Percentiles rank a stretch among this genome's conserved stretches.
Evolutionary conservation across 1,140 invertebrate species (phyloP).

Genomic region (Saccostrea echinata): DNA sequence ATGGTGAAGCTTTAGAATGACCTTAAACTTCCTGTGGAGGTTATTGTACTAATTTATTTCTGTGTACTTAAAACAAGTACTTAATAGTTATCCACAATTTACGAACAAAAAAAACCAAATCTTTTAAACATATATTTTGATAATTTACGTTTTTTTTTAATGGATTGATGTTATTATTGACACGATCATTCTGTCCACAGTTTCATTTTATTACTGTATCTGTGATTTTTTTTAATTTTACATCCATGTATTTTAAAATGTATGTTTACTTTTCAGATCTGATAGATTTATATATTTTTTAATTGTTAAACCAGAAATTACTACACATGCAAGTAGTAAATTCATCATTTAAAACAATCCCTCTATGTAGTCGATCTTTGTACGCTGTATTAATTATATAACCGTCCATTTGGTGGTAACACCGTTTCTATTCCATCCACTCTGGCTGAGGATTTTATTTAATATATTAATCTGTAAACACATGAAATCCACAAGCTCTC

Average conservation of each 20-base stretch:
- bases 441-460: not conserved
- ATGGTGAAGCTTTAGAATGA: not conserved
- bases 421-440: not conserved
- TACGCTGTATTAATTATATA: too few relatives aligned
- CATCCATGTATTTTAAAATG: not conserved
- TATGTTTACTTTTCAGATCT: not conserved
- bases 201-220: not conserved
- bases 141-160: too few relatives aligned
- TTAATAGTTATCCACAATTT: not conserved
- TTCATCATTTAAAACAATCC: too few relatives aligned
- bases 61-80: not conserved
- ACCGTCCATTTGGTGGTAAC: not conserved
- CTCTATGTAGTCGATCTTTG: too few relatives aligned
- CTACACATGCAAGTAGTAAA: not conserved
- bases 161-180: too few relatives aligned
- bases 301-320: not conserved
- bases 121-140: not conserved
- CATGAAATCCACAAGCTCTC: not conserved
- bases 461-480: too few relatives aligned
- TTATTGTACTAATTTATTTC: not conserved
- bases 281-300: not conserved
- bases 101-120: not conserved
- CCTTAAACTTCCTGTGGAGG: not conserved
- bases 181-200: not conserved
- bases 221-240: not conserved